Evolutionary conservation across 1,140 invertebrate species (phyloP), one percentile per base, ranked within the genome.

Genomic region (Cyclina sinensis): DNA sequence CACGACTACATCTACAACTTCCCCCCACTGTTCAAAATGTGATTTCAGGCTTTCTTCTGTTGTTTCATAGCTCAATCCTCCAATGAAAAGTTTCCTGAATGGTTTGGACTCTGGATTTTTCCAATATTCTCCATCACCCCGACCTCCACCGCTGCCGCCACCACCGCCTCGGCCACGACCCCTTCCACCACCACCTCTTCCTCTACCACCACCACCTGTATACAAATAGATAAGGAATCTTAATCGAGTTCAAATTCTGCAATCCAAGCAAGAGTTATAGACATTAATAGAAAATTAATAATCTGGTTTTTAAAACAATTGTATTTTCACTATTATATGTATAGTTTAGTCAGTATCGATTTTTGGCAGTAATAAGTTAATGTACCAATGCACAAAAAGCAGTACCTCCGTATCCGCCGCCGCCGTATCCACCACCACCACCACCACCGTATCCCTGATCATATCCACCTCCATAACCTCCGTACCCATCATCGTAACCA

Each of bases 11-110:
- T 99, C 99, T 0, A 99, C 98, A 90, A 99, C 98, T 94, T 99
- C 98, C 39, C 99, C 99, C 98, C 98, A 99, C 97, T 99, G 97
- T 93, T 98, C 97, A 96, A 99, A 99, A 96, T 99, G 98, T 86
- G 97, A 97, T 93, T 99, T 99, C 1, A 99, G 95, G 21, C 97
- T 98, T 48, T 99, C 98, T 95, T 99, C 99, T 24, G 98, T 98
- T 27, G 99, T 99, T 93, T 98, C 97, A 93, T 99, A 99, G 93
- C 99, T 98, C 27, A 99, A 96, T 7, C 99, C 99, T 46, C 99
- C 99, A 94, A 94, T 92, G 78, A 94, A 94, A 12, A 94, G 86
- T 79, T 94, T 94, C 59, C 93, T 90, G 89, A 93, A 94, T 84
- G 93, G 92, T 57, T 94, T 93, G 12, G 80, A 68, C 84, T 94